Evolutionary conservation across 2,888 invertebrate species (phyloP), one percentile per base, ranked within the genome.

Genomic region (Blastobasis lacticolella): DNA sequence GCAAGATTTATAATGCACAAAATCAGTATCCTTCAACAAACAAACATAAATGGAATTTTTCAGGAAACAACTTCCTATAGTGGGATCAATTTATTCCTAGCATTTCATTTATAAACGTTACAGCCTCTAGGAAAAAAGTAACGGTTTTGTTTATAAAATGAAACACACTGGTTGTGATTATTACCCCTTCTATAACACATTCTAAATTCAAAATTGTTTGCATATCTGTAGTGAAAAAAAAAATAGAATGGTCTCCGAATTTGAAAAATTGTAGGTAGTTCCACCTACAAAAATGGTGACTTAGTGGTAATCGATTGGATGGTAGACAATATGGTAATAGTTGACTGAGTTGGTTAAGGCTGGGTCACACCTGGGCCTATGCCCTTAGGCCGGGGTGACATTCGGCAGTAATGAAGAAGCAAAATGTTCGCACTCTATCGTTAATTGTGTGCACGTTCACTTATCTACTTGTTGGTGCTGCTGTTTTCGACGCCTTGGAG

Each of bases 361-460:
- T 67, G 63, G 54, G 58, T 58, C 59, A 60, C 56, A 59, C 58
- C 57, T 57, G 81, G 83, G 83, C 78, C 73, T 67, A 69, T 50
- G 65, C 82, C 82, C 81, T 75, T 67, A 71, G 75, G 78, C 78
- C 74, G 69, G 74, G 75, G 72, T 73, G 69, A 64, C 70, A 78
- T 74, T 81, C 66, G 82, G 85, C 79, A 87, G 87, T 85, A 78
- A 99, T 99, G 99, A 99, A 99, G 96, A 98, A 98, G 92, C 99
- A 99, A 95, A 99, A 99, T 95, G 98, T 99, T 89, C 97, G 99
- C 91, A 99, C 99, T 90, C 92, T 99, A 91, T 98, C 98, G 78
- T 94, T 99, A 90, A 99, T 99, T 91, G 98, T 99, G 91, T 98
- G 98, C 92, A 99, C 99, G 88, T 97, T 99, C 92, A 99, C 99